Base-by-base conservation (phyloP, 1,140 invertebrate genomes). In the Ladona fulva region DNA sequence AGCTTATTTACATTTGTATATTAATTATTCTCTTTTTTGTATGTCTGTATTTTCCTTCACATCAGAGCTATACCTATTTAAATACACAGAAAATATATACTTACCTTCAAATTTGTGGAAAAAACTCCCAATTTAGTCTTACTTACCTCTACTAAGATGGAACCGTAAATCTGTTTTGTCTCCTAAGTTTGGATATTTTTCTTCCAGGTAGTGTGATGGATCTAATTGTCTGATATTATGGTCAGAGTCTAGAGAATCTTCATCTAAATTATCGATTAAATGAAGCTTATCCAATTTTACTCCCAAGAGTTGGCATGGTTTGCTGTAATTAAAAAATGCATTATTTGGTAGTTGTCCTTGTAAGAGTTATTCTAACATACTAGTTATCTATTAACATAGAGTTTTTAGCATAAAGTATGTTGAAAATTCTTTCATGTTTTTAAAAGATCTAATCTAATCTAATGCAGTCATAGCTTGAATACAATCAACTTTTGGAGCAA, bases 71-170 rank as follows among this genome's bases (percentile, higher is more conserved):
- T 52, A 11, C 10, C 10, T 11, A 52, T 11, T 19, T 10, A 12
- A 66, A 5, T 6, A 22, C 5, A 66, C 5, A 19, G 52, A 66
- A 66, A 19, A 19, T 66, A 52, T 12, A 66, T 66, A 6, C 5
- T 19, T 37, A 66, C n/a, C 12, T 66, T 16, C 52, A 66, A 19
- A 3, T 66, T 66, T 66, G 3, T 12, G 3, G 3, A 3, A 16
- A 66, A 19, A 11, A 52, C 52, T 66, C 52, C 12, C 14, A 66
- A 19, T 66, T 22, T 6, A 66, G 1, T 66, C 52, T 42, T 25
- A 80, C 82, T 82, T 82, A 85, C 85, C 83, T 80, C 83, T 85
- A 76, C 83, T 83, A 8, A 86, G 74, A 80, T 84, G 83, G 80
- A 86, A 86, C 66, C 83, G 79, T 12, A 85, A 79, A 74, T 84